Evolutionary conservation across 2,888 invertebrate species (phyloP), one percentile per base, ranked within the genome.

Genomic region (Eupelmus urozonus): DNA sequence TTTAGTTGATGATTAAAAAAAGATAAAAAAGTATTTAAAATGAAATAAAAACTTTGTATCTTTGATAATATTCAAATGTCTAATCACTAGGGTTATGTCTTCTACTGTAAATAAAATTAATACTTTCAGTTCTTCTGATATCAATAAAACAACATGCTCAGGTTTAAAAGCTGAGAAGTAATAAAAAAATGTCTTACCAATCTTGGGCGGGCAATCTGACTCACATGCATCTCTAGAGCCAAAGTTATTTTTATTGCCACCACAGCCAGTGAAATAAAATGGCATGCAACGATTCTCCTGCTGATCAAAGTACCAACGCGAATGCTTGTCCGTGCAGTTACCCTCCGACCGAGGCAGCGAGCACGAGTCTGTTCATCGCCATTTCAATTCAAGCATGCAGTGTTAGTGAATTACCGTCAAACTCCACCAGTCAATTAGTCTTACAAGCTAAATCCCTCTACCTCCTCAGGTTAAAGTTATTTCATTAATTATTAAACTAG

Each of bases 231-330:
- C 93, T 90, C 93, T 92, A 86, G 93, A 93, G 81, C 91, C 91
- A 92, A 96, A 98, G 90, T 93, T 95, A 91, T 98, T 98, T 86
- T 91, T 93, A 91, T 98, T 98, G 84, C 97, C 97, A 82, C 93
- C 95, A 91, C 97, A 98, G 83, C 98, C 98, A 82, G 95, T 94
- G 91, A 95, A 98, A 93, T 96, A 96, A 93, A 98, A 98, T 69
- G 96, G 96, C 91, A 96, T 92, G 92, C 98, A 98, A 83, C 95
- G 93, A 90, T 95, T 95, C 90, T 96, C 95, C 62, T 93, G 91
- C 82, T 92, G 92, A 89, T 96, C 96, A 92, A 95, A 98, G 90
- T 94, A 94, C 97, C 97, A 98, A 84, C 93, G 93, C 77, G 96
- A 93, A 81, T 93, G 91, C 85, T 93, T 94, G 86, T 94, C 94